Evolutionary conservation across 2,113 vertebrate genomes (phyloP), one percentile per base, ranked within the genome.

Genomic region (Rhegmatorhina hoffmannsi): DNA sequence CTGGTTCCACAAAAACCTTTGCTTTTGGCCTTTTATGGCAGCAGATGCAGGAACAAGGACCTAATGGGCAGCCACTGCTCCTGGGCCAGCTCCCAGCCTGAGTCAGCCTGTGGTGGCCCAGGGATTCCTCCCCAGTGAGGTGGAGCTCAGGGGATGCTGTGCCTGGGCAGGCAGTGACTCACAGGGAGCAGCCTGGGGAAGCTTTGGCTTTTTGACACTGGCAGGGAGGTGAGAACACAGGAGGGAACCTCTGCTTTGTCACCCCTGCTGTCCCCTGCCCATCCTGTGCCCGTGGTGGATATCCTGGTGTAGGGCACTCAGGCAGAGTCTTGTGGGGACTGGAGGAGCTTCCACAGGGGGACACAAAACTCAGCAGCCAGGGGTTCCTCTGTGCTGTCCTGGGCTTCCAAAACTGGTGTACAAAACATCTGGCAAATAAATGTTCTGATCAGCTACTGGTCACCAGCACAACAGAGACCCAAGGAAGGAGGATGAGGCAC

Each of bases 1-100:
- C 43, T 63, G 10, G 29, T 84, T 40, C 50, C 60, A 78, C 36
- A 33, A 79, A 78, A 49, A 52, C 4, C 44, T 90, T 78, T 58
- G 53, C 40, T 84, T 89, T 89, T 95, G 50, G 14, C 74, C 93
- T 87, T 91, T n/a, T 63, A 60, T 50, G 55, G 94, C 64, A 77
- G 58, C 62, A 91, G 62, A 89, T 86, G 40, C 49, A 46, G 62
- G 68, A 69, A 60, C 59, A 56, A 38, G 1, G 3, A 33, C n/a
- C 17, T 1, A 8, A 1, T 17, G 24, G 77, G 68, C 84, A 84
- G 76, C 52, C 53, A 44, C 55, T 55, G 64, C 43, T 84, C 76
- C 47, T 59, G 83, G 77, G 81, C 43, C 0, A 0, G 53, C 81
- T 62, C 74, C 75, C 56, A 67, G 11, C 53, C 34, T 84, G 83